These are phyloP conservation scores for Caenorhabditis doughertyi DNA, from an alignment of 2,888 invertebrate genomes.

Conservation along the genomic window DNA sequence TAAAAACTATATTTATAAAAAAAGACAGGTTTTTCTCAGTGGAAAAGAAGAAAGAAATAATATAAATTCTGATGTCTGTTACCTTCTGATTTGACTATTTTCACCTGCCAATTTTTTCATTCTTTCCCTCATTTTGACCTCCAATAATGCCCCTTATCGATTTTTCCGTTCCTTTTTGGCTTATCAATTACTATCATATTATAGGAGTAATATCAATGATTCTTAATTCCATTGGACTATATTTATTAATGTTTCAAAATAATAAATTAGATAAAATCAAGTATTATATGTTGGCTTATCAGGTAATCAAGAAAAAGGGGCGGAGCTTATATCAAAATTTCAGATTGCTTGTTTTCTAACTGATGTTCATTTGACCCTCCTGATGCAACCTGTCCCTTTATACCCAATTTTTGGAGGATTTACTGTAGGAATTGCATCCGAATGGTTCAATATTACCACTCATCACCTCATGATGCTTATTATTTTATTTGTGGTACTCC, in stretches of 20 bases:
- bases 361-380: neutral
- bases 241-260: constrained; percentile 11
- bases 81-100: too few species aligned
- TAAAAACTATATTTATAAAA: too few species aligned
- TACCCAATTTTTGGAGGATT: neutral
- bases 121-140: too few species aligned
- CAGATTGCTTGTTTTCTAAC: neutral
- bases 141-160: neutral
- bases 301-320: constrained; percentile 1
- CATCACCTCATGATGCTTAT: neutral
- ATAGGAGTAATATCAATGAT: neutral
- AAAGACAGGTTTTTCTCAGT: too few species aligned
- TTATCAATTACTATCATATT: constrained; percentile 12
- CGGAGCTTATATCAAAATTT: neutral
- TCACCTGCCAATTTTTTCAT: too few species aligned
- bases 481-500: neutral
- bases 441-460: neutral
- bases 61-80: too few species aligned
- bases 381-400: neutral
- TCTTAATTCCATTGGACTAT: neutral
- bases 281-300: constrained; percentile 1
- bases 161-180: constrained; percentile 16
- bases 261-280: neutral
- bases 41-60: too few species aligned
- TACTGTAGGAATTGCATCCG: neutral